Evolutionary conservation across 2,888 invertebrate species (phyloP).

Genomic region (Eubasilissa splendida): DNA sequence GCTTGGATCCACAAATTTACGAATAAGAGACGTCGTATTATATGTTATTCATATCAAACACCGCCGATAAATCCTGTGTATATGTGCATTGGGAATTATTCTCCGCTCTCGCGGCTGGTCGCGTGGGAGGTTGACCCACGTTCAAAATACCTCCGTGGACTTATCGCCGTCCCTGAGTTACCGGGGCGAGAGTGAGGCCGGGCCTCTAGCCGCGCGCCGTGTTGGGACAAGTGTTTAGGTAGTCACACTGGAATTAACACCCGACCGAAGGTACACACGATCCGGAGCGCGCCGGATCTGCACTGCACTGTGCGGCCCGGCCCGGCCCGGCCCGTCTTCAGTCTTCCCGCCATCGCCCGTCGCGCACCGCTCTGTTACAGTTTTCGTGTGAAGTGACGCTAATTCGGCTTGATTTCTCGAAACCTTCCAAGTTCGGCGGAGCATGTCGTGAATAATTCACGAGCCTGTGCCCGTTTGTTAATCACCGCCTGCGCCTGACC

Average conservation of each 20-base stretch:
- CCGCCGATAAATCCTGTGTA: no score
- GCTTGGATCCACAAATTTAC: no score
- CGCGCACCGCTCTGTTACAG: not conserved
- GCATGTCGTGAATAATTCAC: not conserved
- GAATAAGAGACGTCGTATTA: no score
- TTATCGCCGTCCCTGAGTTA: constrained; percentile 33
- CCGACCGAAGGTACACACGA: constrained; percentile 27
- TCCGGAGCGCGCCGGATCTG: constrained; percentile 27
- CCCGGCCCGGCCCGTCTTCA: not conserved
- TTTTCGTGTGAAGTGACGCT: constrained; percentile 1
- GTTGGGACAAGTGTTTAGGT: constrained; percentile 35
- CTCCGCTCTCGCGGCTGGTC: not conserved
- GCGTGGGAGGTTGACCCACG: constrained; percentile 29
- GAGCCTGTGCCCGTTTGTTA: not conserved
- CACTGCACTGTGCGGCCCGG: not conserved
- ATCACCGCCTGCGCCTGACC: constrained; percentile 9
- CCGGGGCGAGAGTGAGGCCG: constrained; percentile 22
- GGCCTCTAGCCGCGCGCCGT: not conserved
- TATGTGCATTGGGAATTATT: no score
- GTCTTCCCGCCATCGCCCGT: not conserved
- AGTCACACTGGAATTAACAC: constrained; percentile 46
- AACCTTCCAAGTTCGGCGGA: not conserved
- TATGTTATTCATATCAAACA: no score
- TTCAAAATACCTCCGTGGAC: constrained; percentile 35
- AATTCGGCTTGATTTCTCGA: not conserved